phyloP scores from a whole-genome alignment of 2,113 vertebrate genomes.

The Neoarius graeffei region DNA sequence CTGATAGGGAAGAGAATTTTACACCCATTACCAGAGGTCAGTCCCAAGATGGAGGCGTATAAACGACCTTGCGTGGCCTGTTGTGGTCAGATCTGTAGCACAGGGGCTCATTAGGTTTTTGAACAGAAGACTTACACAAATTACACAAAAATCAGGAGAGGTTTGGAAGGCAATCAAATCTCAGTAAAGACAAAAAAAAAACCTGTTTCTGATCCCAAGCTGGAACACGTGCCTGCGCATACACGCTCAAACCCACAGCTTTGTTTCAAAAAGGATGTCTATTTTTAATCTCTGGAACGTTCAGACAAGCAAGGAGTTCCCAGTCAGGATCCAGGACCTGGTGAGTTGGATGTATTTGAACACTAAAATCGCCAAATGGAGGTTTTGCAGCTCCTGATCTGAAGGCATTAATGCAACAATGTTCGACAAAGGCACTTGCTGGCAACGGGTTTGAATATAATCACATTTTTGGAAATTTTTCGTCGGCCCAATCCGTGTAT shows the following conservation, averaged over 20 bases:
- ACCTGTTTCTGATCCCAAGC: conserved; percentile 58
- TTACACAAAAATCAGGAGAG: conserved; percentile 56
- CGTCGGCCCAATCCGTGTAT: conserved; percentile 76
- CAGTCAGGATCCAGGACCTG: not conserved
- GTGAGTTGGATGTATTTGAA: not conserved
- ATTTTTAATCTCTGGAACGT: conserved; percentile 72
- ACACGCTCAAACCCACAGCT: conserved; percentile 8
- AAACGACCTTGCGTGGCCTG: conserved; percentile 64
- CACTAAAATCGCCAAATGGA: not conserved
- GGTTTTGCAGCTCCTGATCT: not conserved
- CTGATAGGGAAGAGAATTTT: conserved; percentile 49
- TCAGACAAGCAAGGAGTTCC: conserved; percentile 57
- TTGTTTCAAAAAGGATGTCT: conserved; percentile 52
- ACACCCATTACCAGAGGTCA: conserved; percentile 32
- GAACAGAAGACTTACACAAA: conserved; percentile 53
- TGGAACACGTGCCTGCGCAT: conserved; percentile 52
- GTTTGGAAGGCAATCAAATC: conserved; percentile 58
- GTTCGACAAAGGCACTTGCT: conserved; percentile 76
- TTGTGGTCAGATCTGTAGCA: conserved; percentile 61
- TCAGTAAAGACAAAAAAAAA: conserved; percentile 45
- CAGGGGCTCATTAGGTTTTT: conserved; percentile 58
- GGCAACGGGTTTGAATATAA: conserved; percentile 75
- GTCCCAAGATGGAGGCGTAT: conserved; percentile 61
- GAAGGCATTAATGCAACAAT: conserved; percentile 71
- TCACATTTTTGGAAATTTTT: conserved; percentile 68